These are phyloP conservation scores for Cecropterus lyciades DNA, from an alignment of 1,140 invertebrate genomes.

Conservation along the genomic window DNA sequence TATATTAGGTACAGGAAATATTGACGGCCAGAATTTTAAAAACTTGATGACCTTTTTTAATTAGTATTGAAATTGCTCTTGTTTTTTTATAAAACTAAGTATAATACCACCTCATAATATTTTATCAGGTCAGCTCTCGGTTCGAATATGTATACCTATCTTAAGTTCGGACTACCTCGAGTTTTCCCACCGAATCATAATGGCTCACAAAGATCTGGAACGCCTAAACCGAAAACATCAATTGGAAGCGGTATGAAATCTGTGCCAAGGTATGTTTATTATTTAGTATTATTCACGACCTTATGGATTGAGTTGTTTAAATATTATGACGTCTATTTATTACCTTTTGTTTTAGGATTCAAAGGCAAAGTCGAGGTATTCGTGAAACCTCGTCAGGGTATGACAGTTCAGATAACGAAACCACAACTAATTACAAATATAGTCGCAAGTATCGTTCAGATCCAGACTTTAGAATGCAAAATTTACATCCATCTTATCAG, in stretches of 20 bases:
- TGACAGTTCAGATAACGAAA: conserved; percentile 91
- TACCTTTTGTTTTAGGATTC: conserved; percentile 58
- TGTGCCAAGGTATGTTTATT: conserved; percentile 72
- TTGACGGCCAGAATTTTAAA: too few species aligned
- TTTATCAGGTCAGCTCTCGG: conserved; percentile 89
- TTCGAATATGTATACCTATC: conserved; percentile 95
- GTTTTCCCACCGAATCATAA: conserved; percentile 92
- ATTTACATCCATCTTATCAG: conserved; percentile 84
- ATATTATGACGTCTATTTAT: conserved; percentile 6
- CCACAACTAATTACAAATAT: conserved; percentile 86
- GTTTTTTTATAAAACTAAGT: too few species aligned
- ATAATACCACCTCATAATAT: neutral
- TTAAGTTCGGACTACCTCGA: conserved; percentile 96
- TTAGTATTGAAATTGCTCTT: too few species aligned
- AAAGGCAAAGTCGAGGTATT: conserved; percentile 75
- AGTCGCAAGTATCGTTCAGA: conserved; percentile 90
- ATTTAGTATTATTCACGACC: conserved; percentile 1
- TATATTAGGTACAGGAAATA: too few species aligned
- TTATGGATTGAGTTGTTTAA: neutral
- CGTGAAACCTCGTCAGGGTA: conserved; percentile 91
- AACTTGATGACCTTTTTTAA: too few species aligned
- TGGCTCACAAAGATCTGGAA: conserved; percentile 86
- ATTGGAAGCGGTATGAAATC: conserved; percentile 83
- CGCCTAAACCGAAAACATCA: conserved; percentile 83
- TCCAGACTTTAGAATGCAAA: conserved; percentile 91